Percentiles rank a stretch among this genome's conserved stretches.
Evolutionary conservation across 2,888 invertebrate genomes (phyloP).

Genomic region (Sericinus montela): DNA sequence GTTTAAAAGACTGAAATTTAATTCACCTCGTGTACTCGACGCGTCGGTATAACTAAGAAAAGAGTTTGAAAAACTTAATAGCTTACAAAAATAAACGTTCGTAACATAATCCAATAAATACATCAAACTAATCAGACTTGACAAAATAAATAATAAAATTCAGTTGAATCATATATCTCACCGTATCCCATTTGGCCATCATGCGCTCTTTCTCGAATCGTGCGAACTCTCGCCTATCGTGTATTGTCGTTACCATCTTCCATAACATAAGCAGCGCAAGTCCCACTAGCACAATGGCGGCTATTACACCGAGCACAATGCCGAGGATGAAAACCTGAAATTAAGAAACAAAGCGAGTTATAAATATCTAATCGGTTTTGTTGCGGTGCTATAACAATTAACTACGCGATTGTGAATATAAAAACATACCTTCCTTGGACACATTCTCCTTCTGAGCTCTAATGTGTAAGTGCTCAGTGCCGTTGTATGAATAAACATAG

Average conservation of each 20-base stretch:
- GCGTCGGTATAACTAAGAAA: too few species aligned
- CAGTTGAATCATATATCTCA: too few species aligned
- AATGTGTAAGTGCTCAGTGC: conserved; percentile 83
- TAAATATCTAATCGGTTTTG: too few species aligned
- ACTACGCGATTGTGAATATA: too few species aligned
- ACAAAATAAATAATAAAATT: too few species aligned
- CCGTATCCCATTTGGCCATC: conserved; percentile 99
- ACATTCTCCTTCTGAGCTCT: conserved; percentile 90
- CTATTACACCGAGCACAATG: conserved; percentile 97
- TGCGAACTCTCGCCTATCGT: conserved; percentile 97
- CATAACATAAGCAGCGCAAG: conserved; percentile 95
- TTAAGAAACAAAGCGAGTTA: neutral
- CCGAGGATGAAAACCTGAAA: conserved; percentile 85
- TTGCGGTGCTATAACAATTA: too few species aligned
- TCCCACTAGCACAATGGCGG: conserved; percentile 97
- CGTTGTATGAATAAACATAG: conserved; percentile 91
- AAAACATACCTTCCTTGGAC: conserved; percentile 84
- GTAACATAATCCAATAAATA: too few species aligned
- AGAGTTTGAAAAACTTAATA: too few species aligned
- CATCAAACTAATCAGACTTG: too few species aligned
- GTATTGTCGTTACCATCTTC: conserved; percentile 98
- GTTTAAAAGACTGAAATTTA: too few species aligned
- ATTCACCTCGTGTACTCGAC: too few species aligned
- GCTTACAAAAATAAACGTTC: too few species aligned
- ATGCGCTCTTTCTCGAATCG: conserved; percentile 98